A percentile compares a stretch with the other conserved stretches of the same genome.
Evolutionary conservation across 2,797 vertebrate species (phyloP).

Genomic region (Onychomys leucogaster): DNA sequence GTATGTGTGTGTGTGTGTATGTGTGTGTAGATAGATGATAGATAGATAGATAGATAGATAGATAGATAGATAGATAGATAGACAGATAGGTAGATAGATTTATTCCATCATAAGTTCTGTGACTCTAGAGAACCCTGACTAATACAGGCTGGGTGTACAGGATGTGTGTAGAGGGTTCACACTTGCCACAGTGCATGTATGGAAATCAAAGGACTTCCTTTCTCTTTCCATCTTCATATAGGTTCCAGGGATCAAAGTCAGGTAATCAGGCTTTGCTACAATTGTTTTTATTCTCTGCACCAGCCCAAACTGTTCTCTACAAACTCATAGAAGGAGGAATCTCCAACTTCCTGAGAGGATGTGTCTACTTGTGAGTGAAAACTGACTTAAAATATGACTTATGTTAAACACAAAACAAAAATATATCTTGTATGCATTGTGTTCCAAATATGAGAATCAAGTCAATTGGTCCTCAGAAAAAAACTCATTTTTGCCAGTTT

Average conservation of each 20-base stretch:
- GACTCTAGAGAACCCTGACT: not conserved
- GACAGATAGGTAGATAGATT: not conserved
- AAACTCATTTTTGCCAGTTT: not conserved
- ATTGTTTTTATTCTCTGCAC: not conserved
- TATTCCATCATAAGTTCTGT: not conserved
- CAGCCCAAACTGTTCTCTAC: not conserved
- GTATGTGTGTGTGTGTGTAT: no score
- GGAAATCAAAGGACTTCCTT: not conserved
- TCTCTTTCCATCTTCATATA: not conserved
- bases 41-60: no score
- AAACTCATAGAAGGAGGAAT: not conserved
- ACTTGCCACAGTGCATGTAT: not conserved
- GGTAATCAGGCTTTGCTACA: not conserved
- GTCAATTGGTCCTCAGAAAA: not conserved
- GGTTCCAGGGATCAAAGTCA: not conserved
- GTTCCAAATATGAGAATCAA: not conserved
- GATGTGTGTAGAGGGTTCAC: not conserved
- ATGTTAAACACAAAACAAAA: not conserved
- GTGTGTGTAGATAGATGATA: no score
- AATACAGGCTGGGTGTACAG: not conserved
- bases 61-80: no score
- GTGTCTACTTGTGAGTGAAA: not conserved
- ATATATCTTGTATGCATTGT: not conserved
- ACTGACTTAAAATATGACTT: not conserved
- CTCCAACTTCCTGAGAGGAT: not conserved